Base-by-base conservation (phyloP, 2,113 vertebrate genomes). In the Cryptotis parvus region DNA sequence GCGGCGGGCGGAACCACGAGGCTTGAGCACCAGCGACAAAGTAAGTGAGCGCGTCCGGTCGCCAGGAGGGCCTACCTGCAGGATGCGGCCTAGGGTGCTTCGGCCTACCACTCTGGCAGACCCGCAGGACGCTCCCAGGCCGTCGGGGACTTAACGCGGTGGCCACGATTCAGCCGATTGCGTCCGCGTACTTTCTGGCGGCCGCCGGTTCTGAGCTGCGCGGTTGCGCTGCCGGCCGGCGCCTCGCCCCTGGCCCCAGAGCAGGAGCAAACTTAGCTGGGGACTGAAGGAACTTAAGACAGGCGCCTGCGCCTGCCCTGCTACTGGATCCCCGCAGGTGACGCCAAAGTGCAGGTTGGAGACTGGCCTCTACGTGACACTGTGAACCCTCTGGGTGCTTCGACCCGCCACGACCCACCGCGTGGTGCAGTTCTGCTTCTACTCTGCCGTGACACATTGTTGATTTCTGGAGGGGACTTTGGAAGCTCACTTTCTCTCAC, bases 1-100 rank as follows among this genome's bases (percentile, higher is more conserved):
- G 97, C 91, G 58, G 96, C 92, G 7, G 97, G 91, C 65, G 96
- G 95, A 97, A 97, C 63, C 94, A 97, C 81, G 97, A 97, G 92
- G 87, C 88, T 20, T 96, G 92, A 96, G 90, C 94, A 94, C 91
- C 80, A 96, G 95, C 58, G 96, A 97, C 94, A 97, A 96, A 91
- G 97, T 97, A 83, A 97, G 96, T 63, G 7, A 66, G 45, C 41
- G 55, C 7, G 7, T 16, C 11, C 14, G 16, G 55, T 58, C 2
- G 20, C n/a, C n/a, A n/a, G 45, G 45, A 14, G 55, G 20, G 31
- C 4, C n/a, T 26, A 2, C 15, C 39, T 39, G 1, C 37, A 26
- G 55, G 20, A 22, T 6, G 18, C 55, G 55, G 55, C 22, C 22
- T 20, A 4, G 22, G 27, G 63, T 29, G 63, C 26, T 29, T 29